These are phyloP conservation scores for Antheraea yamamai DNA, from an alignment of 2,888 invertebrate genomes.

Conservation along the genomic window DNA sequence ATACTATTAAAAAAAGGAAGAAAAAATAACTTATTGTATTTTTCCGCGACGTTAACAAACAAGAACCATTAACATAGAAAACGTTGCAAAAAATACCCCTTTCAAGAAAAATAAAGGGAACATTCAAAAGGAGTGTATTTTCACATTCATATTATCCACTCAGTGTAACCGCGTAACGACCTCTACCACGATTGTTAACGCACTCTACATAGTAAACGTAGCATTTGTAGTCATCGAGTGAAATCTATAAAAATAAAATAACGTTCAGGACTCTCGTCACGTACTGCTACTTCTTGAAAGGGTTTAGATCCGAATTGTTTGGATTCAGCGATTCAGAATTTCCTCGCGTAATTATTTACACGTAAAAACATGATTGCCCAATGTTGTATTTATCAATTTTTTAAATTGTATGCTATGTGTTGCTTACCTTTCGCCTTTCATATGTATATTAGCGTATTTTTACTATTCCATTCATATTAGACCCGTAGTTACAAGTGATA, in stretches of 20 bases:
- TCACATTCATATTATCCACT: constrained; percentile 18
- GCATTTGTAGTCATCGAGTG: constrained; percentile 20
- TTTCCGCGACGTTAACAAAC: constrained; percentile 9
- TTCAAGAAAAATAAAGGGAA: constrained; percentile 12
- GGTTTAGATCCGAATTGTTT: constrained; percentile 20
- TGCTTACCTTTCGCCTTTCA: too few species aligned
- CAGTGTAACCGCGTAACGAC: constrained; percentile 14
- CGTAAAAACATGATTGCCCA: not conserved
- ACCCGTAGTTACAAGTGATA: too few species aligned
- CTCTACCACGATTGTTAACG: constrained; percentile 16
- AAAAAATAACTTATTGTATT: not conserved
- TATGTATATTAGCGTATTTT: too few species aligned
- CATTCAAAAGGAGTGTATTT: constrained; percentile 8
- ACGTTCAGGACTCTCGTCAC: constrained; percentile 18
- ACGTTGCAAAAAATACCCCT: constrained; percentile 8
- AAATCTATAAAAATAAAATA: constrained; percentile 21
- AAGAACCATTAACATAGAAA: not conserved
- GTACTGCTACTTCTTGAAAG: constrained; percentile 21
- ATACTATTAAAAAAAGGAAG: not conserved
- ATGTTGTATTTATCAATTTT: not conserved
- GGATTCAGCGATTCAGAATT: constrained; percentile 14
- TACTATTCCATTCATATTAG: too few species aligned
- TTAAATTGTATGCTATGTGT: too few species aligned
- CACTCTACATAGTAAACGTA: constrained; percentile 16
- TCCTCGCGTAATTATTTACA: constrained; percentile 18